Percentiles rank a stretch among this genome's conserved stretches.
These are phyloP conservation scores for Pheosia gnoma DNA, from an alignment of 2,888 invertebrate genomes.

Conservation along the genomic window DNA sequence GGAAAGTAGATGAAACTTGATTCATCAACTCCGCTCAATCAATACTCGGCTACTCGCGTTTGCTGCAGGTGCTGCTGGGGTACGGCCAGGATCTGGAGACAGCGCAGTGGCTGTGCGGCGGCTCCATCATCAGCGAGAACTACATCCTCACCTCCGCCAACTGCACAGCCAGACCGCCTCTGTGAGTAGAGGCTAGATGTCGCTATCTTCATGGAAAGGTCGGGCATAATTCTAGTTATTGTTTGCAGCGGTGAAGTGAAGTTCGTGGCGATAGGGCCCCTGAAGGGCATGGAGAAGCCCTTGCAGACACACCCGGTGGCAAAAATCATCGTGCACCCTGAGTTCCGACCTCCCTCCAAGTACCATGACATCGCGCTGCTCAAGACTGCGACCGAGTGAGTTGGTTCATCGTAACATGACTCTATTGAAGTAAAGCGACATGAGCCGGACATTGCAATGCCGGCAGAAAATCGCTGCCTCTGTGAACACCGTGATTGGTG, in stretches of 20 bases:
- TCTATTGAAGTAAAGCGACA: too few species aligned
- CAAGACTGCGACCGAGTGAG: background rate
- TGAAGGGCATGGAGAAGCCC: background rate
- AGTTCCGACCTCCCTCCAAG: background rate
- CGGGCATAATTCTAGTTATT: too few species aligned
- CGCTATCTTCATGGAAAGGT: too few species aligned
- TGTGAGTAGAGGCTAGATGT: slow-evolving; percentile 10
- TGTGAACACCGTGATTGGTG: too few species aligned
- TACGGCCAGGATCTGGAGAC: background rate
- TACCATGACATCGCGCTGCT: slow-evolving; percentile 3
- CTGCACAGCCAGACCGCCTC: slow-evolving; percentile 10
- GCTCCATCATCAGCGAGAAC: slow-evolving; percentile 2
- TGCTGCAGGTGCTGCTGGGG: slow-evolving; percentile 17
- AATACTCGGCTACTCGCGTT: too few species aligned
- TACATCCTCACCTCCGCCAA: slow-evolving; percentile 16
- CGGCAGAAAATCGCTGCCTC: too few species aligned
- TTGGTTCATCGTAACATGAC: too few species aligned
- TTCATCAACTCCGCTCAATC: too few species aligned
- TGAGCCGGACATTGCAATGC: too few species aligned
- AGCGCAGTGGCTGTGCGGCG: slow-evolving; percentile 23
- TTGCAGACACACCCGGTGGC: background rate
- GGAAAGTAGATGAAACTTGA: too few species aligned
- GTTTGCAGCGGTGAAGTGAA: background rate
- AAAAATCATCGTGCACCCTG: background rate
- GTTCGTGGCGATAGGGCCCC: background rate